Base-by-base conservation (phyloP, 2,113 vertebrate genomes). In the Tyto alba region DNA sequence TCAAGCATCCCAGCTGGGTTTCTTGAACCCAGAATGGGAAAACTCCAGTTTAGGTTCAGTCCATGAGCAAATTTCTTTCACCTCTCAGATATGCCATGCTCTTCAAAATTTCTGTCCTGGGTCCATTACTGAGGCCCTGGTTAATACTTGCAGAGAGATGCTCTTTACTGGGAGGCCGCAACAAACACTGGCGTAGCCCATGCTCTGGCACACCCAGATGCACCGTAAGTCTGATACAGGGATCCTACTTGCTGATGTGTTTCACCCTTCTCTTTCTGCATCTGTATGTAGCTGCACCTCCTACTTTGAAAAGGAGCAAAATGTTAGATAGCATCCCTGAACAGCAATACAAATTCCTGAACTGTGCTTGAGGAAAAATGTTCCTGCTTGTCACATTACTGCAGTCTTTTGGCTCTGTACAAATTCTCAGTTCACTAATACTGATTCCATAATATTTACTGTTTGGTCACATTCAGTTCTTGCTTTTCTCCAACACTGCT, bases 1-100 rank as follows among this genome's bases (percentile, higher is more conserved):
- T 76, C 87, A 88, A 91, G 84, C 81, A 62, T 72, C 75, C 84
- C 96, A 96, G 80, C n/a, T 95, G 86, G 50, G 18, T 77, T 96
- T 84, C 76, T 84, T 74, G 68, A 96, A 43, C 27, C 17, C 45
- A 83, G 77, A 76, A 63, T 20, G n/a, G 57, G 83, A 94, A 92
- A 96, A 89, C 14, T 89, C 45, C n/a, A 16, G 23, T n/a, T 80
- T 56, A 75, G 29, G 23, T 72, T 86, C 52, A 75, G 41, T 5
- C 45, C 47, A 29, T 8, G 12, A 76, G 29, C 11, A 79, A 73
- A 89, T 47, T 69, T 34, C 14, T 82, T 90, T 76, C 22, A 57
- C 41, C 29, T 60, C 40, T 71, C 30, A 43, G 34, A 45, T 2
- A 3, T 41, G 21, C 38, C 80, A 63, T 1, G 26, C 13, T 73